phyloP scores from a whole-genome alignment of 2,888 invertebrate species.

The Habrosyne pyritoides region DNA sequence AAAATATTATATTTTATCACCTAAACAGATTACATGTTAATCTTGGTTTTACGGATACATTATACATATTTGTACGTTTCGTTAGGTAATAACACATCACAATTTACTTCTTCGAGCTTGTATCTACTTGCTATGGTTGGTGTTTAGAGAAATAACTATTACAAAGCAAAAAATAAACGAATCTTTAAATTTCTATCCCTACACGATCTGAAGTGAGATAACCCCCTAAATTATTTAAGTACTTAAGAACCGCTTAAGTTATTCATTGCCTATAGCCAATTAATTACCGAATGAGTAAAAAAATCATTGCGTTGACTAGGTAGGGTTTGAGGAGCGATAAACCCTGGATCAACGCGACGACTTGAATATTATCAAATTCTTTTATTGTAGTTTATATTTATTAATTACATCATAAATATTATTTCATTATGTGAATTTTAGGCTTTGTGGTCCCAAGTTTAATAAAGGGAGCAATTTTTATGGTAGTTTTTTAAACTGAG shows the following conservation, averaged over 20 bases:
- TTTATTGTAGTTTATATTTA: background rate
- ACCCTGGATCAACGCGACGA: background rate
- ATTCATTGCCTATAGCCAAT: slow-evolving; percentile 34
- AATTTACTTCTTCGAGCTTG: slow-evolving; percentile 59
- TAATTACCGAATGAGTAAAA: slow-evolving; percentile 14
- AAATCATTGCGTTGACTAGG: background rate
- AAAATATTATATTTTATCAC: slow-evolving; percentile 70
- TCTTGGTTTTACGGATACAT: slow-evolving; percentile 63
- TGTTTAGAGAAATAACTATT: slow-evolving; percentile 34
- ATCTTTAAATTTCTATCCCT: slow-evolving; percentile 28
- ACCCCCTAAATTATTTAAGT: slow-evolving; percentile 57
- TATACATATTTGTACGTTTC: slow-evolving; percentile 79
- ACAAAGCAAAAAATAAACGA: slow-evolving; percentile 28
- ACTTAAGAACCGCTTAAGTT: slow-evolving; percentile 46
- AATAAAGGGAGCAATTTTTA: slow-evolving; percentile 23
- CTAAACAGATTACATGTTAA: slow-evolving; percentile 56
- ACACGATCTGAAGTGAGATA: slow-evolving; percentile 48
- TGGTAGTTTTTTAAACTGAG: slow-evolving; percentile 8
- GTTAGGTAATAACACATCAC: slow-evolving; percentile 70
- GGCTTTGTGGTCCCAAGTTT: slow-evolving; percentile 34
- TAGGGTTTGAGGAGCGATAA: background rate
- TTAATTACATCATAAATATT: background rate
- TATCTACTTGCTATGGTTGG: slow-evolving; percentile 57
- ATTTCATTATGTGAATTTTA: slow-evolving; percentile 7
- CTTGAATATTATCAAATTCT: background rate